phyloP scores from a whole-genome alignment of 2,797 vertebrate genomes.

The Cryptoprocta ferox region DNA sequence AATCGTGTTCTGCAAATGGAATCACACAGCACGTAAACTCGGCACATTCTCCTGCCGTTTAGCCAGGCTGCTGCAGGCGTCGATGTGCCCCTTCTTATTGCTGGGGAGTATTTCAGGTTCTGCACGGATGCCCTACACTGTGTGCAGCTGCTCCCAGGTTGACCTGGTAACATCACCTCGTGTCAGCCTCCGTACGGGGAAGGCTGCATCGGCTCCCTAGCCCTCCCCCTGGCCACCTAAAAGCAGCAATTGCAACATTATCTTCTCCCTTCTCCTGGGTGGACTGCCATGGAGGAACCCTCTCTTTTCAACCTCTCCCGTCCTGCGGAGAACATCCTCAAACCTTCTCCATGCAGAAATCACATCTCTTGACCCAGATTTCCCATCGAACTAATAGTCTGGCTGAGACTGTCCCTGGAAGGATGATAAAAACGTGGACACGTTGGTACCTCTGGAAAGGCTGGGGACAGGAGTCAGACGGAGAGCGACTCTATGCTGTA shows the following conservation, averaged over 20 bases:
- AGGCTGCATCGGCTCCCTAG: rapidly evolving
- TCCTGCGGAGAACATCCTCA: neutral
- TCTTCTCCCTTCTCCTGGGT: neutral
- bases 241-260: neutral
- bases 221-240: neutral
- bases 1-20: neutral
- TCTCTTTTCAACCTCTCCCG: neutral
- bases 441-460: rapidly evolving
- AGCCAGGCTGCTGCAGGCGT: neutral
- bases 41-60: neutral
- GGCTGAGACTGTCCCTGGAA: neutral
- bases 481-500: rapidly evolving
- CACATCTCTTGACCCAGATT: neutral
- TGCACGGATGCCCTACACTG: neutral
- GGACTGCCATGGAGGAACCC: neutral
- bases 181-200: rapidly evolving
- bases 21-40: neutral
- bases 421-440: rapidly evolving
- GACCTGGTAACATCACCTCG: rapidly evolving
- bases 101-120: neutral
- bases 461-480: neutral
- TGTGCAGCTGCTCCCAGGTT: neutral
- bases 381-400: neutral
- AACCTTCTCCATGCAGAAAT: neutral
- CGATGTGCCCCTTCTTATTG: neutral